Percentiles rank a stretch among this genome's conserved stretches.
Evolutionary conservation across 1,140 invertebrate species (phyloP).

Genomic region (Pentalonia nigronervosa): DNA sequence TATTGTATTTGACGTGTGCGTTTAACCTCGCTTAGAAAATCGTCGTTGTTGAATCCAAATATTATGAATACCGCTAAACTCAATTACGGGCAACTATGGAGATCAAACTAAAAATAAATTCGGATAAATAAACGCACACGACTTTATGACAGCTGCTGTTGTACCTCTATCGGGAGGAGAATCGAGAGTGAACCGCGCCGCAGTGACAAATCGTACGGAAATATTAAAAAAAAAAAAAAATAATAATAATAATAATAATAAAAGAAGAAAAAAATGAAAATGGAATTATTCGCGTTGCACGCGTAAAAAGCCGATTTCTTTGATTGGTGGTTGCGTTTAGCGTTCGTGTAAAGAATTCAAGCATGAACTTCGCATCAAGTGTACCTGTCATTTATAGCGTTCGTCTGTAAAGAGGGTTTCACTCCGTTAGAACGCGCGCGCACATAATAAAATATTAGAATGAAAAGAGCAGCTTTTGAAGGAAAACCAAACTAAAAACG

Average conservation of each 20-base stretch:
- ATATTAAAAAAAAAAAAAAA: not conserved
- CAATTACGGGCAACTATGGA: not conserved
- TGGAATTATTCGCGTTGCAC: no score
- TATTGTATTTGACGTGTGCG: not conserved
- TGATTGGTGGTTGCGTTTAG: not conserved
- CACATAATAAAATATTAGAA: not conserved
- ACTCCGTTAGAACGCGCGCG: not conserved
- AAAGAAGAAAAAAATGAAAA: not conserved
- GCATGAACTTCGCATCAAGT: not conserved
- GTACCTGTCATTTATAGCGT: not conserved
- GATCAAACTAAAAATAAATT: not conserved
- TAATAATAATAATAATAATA: no score
- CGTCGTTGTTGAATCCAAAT: not conserved
- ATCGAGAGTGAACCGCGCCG: not conserved
- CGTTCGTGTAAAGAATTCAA: not conserved
- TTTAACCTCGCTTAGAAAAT: not conserved
- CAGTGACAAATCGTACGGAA: not conserved
- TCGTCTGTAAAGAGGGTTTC: not conserved
- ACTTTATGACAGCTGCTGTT: not conserved
- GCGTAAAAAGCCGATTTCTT: not conserved
- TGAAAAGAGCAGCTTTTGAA: not conserved
- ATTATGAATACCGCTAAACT: not conserved
- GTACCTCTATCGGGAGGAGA: no score
- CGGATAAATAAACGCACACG: not conserved
- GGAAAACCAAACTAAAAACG: not conserved